Evolutionary conservation across 2,113 vertebrate genomes (phyloP), one percentile per base, ranked within the genome.

Genomic region (Sminthopsis crassicaudata): DNA sequence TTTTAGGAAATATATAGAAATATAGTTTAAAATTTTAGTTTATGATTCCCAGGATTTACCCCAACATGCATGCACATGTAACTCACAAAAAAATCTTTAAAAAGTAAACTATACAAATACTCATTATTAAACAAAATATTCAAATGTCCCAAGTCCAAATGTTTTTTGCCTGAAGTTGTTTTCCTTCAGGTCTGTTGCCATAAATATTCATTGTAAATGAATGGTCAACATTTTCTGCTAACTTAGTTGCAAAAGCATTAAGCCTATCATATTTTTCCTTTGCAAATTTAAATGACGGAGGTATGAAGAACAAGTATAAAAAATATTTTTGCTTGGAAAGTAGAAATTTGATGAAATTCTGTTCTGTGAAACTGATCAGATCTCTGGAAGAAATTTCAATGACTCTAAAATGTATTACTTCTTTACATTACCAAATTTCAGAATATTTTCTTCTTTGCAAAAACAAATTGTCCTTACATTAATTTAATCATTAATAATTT

Each of bases 1-100:
- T 76, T 96, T 96, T 98, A 98, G 95, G 98, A 99, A 98, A 98
- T 98, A 97, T 99, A 99, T 96, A 98, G 98, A 98, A 98, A 98
- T 98, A 98, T 96, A 98, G 94, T 98, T 97, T 96, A 30, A 97
- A 98, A 98, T 95, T 98, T 95, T 96, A 98, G 46, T 94, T 96
- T 94, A 97, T 93, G 97, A 96, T 97, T 96, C 91, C 67, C 95
- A 97, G 96, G 53, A 96, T 90, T 97, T 92, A 92, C 67, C 90
- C 90, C 94, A 98, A 95, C 94, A 96, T 98, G 96, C 10, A 60
- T 12, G 11, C 90, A 97, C 0, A 57, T 94, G 16, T 93, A 98
- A 96, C 95, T 97, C 98, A 98, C 46, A 97, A 98, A 98, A 98
- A 90, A 76, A 91, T 30, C 54, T 96, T 97, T 96, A 97, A 84